Base-by-base conservation (phyloP, 2,888 invertebrate genomes). In the Ochropleura plecta region DNA sequence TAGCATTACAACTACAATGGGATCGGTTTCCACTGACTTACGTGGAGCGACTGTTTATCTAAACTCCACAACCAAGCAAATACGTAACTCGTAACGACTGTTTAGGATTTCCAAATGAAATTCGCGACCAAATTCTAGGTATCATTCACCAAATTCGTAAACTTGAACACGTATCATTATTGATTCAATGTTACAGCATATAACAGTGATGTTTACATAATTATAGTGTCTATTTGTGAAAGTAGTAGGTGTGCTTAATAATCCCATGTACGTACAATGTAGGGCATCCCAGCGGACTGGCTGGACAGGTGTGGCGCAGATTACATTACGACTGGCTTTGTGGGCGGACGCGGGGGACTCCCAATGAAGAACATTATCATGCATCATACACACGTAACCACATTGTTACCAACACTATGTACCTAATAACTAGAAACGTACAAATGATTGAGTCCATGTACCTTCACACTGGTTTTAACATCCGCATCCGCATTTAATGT, bases 291-390 rank as follows among this genome's bases (percentile, higher is more conserved):
- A 9, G 57, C 46, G 83, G 76, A 53, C 68, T 9, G 40, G 30
- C 49, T 40, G 75, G 72, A 73, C 79, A 66, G 76, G 73, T 68
- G 77, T 55, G 70, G 72, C 74, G 55, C 81, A 64, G 73, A 84
- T 84, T 84, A 73, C 73, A 75, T 81, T 83, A 78, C 70, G 65
- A 30, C 62, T 62, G 66, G 68, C 70, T 79, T 76, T 75, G 84
- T 74, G 48, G 30, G 40, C 62, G 30, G n/a, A 60, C 70, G 10
- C 62, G 3, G 40, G 63, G 74, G 74, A 80, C 7, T 46, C 30
- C 40, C 18, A 73, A 70, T 51, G 68, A 67, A 79, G 44, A 62
- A 49, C 69, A 79, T 74, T 67, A 74, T 48, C 70, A 74, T 80
- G 55, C 67, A 60, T 68, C 70, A 81, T 53, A 65, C 20, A 63